Percentiles rank a stretch among this genome's conserved stretches.
Conservation (phyloP, 2,797 vertebrate species). For the Fistularia commersonii region DNA sequence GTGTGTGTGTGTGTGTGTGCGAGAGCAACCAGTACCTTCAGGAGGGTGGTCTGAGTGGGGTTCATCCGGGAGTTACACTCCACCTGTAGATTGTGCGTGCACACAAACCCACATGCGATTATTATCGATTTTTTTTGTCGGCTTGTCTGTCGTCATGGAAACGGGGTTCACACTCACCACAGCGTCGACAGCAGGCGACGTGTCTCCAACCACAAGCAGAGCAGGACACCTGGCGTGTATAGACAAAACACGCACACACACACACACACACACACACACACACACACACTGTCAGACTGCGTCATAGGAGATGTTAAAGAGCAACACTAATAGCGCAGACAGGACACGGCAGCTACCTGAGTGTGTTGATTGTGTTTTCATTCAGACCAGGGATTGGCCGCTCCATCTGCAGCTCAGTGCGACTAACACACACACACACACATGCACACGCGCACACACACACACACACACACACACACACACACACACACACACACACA, state of each 20-base stretch:
- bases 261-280: constrained; percentile 7
- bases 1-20: too few relatives aligned
- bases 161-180: constrained; percentile 80
- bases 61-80: constrained; percentile 96
- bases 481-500: neutral
- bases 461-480: neutral
- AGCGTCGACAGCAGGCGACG: constrained; percentile 87
- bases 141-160: constrained; percentile 27
- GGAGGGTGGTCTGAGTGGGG: constrained; percentile 88
- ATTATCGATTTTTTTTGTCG: constrained; percentile 1
- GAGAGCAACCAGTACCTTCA: constrained; percentile 86
- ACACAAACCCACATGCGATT: constrained; percentile 6
- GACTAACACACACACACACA: constrained; percentile 65
- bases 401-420: constrained; percentile 88
- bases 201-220: constrained; percentile 91
- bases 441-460: constrained; percentile 8
- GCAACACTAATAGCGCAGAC: neutral
- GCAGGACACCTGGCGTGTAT: constrained; percentile 85
- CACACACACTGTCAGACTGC: too few relatives aligned
- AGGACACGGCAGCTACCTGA: constrained; percentile 71
- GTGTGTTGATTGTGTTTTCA: constrained; percentile 79
- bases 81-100: constrained; percentile 72
- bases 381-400: constrained; percentile 82
- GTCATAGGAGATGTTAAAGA: neutral
- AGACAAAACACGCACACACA: too few relatives aligned